Base-by-base conservation (phyloP, 1,140 invertebrate species). In the Drusus annulatus region DNA sequence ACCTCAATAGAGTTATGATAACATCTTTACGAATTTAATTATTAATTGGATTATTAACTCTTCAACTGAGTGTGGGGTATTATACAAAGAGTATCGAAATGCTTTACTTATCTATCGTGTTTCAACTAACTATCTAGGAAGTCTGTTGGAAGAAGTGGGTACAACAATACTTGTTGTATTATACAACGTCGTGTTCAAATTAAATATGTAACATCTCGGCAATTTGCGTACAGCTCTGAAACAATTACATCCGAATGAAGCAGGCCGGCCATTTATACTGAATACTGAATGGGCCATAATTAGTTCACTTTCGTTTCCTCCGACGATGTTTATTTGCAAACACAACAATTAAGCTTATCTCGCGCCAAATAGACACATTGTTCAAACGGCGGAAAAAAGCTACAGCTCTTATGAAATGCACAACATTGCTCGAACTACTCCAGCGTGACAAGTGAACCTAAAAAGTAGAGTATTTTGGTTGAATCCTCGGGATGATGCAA, bases 311-410 rank as follows among this genome's bases (percentile, higher is more conserved):
- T 79, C 77, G 63, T 71, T 71, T 79, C 58, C 51, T n/a, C 60
- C 10, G 19, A 25, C 60, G 19, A 60, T 79, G 65, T 71, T 71
- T 71, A 79, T 79, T 79, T 79, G 23, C 77, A 71, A 79, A 79
- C 17, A 79, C 63, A 52, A 36, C 77, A 58, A 79, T 71, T 71
- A 79, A 60, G 21, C 69, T 79, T 31, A 23, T 58, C 71, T 79
- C 63, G 16, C 68, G 16, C 76, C 16, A 51, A 51, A 19, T 10
- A 16, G 50, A 68, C 16, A 23, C 45, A 71, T 69, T 79, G 77
- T 79, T 79, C 65, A 69, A 65, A 52, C 50, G 60, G 76, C 51
- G 76, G 76, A 68, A 78, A 78, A 78, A 68, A 45, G 21, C 65
- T 21, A 31, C 21, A 28, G 50, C 31, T 28, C 23, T 74, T 74